Base-by-base conservation (phyloP, 1,140 invertebrate genomes). In the Rhynchophorus ferrugineus region DNA sequence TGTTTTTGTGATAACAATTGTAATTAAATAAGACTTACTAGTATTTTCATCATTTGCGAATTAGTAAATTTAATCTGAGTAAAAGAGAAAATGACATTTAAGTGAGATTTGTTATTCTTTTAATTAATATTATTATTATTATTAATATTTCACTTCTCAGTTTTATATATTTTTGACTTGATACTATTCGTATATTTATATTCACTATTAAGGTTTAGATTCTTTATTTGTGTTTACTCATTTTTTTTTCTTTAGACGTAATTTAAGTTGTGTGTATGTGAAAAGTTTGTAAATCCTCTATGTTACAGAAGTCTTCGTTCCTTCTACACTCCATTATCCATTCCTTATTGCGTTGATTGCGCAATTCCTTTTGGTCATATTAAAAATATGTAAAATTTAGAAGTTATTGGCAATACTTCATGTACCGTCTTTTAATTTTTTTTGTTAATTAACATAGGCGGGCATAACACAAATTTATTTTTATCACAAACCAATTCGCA, bases 301-400 rank as follows among this genome's bases (percentile, higher is more conserved):
- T 58, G 60, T 56, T 59, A 55, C 60, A 64, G 62, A 64, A 64
- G 62, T 64, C 62, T 64, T 64, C 62, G 53, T 56, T 64, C 60
- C 62, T 62, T 60, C 58, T 59, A 63, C 61, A 64, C 60, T 64
- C 62, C 60, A 57, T 48, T 41, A 61, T 64, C 61, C 62, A 64
- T 64, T 64, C 62, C 60, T 62, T 54, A 56, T 48, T 54, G 44
- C 44, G 44, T 44, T 29, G 17, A 2, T 9, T 17, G 38, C 39
- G 52, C 52, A 48, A 20, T 44, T 46, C 46, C 46, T 55, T 43
- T 44, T 34, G 44, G 18, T 41, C 36, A 19, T 54, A 46, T 54
- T 47, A 39, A n/a, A 18, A 19, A 44, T 51, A 45, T n/a, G n/a
- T 29, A 29, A 29, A 6, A 6, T 29, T 29, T 29, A 29, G 24